Base-by-base conservation (phyloP, 2,113 vertebrate species). In the Takifugu flavidus region DNA sequence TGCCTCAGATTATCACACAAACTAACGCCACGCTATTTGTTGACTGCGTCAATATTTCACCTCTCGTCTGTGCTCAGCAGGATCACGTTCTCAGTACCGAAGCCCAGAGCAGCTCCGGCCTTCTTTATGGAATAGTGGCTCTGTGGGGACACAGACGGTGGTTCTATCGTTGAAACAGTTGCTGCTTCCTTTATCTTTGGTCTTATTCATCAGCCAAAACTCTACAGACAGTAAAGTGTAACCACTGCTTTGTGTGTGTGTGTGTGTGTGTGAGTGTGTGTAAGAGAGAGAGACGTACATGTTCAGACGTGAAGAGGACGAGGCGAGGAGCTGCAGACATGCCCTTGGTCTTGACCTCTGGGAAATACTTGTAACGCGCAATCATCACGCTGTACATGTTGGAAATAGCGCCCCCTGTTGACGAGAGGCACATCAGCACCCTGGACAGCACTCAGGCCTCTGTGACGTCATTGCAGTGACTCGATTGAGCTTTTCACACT, bases 311-410 rank as follows among this genome's bases (percentile, higher is more conserved):
- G 86, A 98, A 99, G 59, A 99, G 95, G 60, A 98, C 88, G n/a
- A 99, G 90, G 62, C 94, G 95, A 53, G 97, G 97, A 63, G 95
- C 94, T 0, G 91, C 95, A 13, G 93, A 92, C 97, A 99, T 99
- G 86, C 97, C 97, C 90, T 98, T 97, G 65, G 94, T 96, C 91
- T 99, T 99, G 47, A 99, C 94, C 86, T 99, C 97, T 0, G 97
- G 97, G 83, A 94, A 99, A 74, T 95, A 96, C 82, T 98, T 98
- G 88, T 98, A 98, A 25, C 97, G 94, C 56, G 97, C 97, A 2
- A 96, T 94, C 97, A 99, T 99, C 87, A 99, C 95, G 57, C 96
- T 96, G 90, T 99, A 99, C 96, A 99, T 96, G 86, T 99, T 99
- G 67, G 96, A 98, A 86, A 99, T 98, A 0, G 96, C 96, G 45